Base-by-base conservation (phyloP, 2,888 invertebrate genomes). In the Diplolepis rosae region DNA sequence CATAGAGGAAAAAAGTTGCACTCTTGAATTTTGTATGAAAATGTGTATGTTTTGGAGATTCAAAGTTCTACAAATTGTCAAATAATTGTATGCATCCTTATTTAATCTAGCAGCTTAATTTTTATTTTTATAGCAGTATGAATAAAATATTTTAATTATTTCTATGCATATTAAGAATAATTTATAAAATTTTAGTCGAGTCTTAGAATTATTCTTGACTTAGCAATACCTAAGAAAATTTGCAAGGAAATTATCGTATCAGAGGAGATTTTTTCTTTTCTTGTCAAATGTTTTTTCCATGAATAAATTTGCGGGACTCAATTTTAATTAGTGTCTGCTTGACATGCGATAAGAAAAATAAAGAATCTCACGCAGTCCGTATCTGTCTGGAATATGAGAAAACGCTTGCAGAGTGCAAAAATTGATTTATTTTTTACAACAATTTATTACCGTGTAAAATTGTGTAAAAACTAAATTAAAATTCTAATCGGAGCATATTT, bases 331-430 rank as follows among this genome's bases (percentile, higher is more conserved):
- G 51, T 13, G 24, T 24, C 5, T 27, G 13, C 7, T 27, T 52
- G 27, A 52, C 24, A 27, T 27, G 13, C n/a, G 28, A 52, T 52
- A 52, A 28, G 24, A 6, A 11, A 51, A 51, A 51, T 48, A 3
- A 52, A 27, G 27, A 52, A 24, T 3, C 45, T 45, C n/a, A 2
- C 24, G n/a, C 7, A 15, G 1, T 52, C 7, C 51, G 27, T 52
- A 52, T 52, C 28, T 28, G 13, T 13, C n/a, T 52, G n/a, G 51
- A 52, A 52, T 52, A 27, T 52, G 28, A 28, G 15, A 52, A 52
- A 52, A 15, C 51, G n/a, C 7, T 45, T 18, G 18, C 18, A 45
- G 45, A 18, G 18, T 45, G 9, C 18, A 45, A 45, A 45, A 9
- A 18, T 45, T 45, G 18, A 9, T 45, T 22, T 9, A 18, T 42